Base-by-base conservation (phyloP, 2,797 vertebrate genomes). In the Todus mexicanus region DNA sequence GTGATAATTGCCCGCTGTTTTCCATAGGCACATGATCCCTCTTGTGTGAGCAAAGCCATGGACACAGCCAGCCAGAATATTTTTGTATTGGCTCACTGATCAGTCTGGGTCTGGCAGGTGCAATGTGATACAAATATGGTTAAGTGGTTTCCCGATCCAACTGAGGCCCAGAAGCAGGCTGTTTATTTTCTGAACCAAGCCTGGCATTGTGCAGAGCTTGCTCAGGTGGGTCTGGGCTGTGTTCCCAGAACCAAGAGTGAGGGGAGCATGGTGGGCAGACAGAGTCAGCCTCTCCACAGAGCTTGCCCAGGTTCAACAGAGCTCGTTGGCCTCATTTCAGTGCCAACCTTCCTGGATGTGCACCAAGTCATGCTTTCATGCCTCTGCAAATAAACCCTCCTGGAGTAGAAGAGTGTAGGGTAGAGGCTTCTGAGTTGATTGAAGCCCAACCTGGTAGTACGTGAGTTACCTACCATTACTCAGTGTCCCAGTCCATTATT, bases 71-170 rank as follows among this genome's bases (percentile, higher is more conserved):
- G 90, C 19, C 64, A 40, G 51, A 48, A 88, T 87, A 73, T 45
- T 94, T 94, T 75, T 90, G 33, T 16, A 3, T 35, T 92, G 92
- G 94, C 88, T 92, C 68, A 66, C 84, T 3, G 0, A 18, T 68
- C 80, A 66, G 37, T 29, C 68, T 90, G 71, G 65, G 37, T 87
- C 88, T 95, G 92, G 84, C 92, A 95, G 84, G 43, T 82, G 92
- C 71, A 79, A 3, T 1, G 3, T 0, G 5, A 87, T 35, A 81
- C 88, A 84, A 92, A 77, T 61, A 89, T 11, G 60, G 84, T 59
- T 92, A 94, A 94, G 60, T 72, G 77, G 48, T 79, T 93, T 94
- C 87, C 86, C 73, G 64, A 70, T 88, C 77, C 43, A 66, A 47
- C 77, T 51, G 77, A 66, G 84, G 80, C 51, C 70, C 83, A 37